These are phyloP conservation scores for Phyllotreta striolata DNA, from an alignment of 2,888 invertebrate species.

Conservation along the genomic window DNA sequence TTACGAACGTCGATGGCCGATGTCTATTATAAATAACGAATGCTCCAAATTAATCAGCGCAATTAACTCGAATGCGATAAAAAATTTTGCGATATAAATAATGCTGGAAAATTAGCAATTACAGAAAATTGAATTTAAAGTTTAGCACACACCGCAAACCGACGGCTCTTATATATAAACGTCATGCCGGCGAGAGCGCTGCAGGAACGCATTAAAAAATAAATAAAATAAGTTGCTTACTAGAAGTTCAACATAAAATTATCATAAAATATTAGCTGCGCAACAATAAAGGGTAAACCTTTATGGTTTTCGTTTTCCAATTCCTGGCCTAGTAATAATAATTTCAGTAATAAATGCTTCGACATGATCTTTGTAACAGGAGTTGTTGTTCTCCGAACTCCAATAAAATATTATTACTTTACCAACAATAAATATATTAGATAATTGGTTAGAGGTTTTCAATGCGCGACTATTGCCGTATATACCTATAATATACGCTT, in stretches of 20 bases:
- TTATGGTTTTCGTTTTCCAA: slow-evolving; percentile 45
- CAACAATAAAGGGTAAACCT: slow-evolving; percentile 44
- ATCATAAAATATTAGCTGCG: slow-evolving; percentile 44
- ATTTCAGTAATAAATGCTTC: slow-evolving; percentile 37
- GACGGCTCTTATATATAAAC: neutral
- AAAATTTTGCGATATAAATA: slow-evolving; percentile 1
- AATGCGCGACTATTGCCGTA: slow-evolving; percentile 1
- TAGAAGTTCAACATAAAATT: slow-evolving; percentile 45
- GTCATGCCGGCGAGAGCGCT: slow-evolving; percentile 19
- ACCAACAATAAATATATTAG: slow-evolving; percentile 21
- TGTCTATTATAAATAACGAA: slow-evolving; percentile 1
- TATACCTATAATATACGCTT: too few relatives aligned
- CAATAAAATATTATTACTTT: slow-evolving; percentile 31
- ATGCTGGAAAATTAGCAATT: slow-evolving; percentile 8
- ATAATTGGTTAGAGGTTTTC: slow-evolving; percentile 21
- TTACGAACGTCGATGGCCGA: neutral
- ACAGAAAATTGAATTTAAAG: slow-evolving; percentile 7
- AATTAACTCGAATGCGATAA: neutral
- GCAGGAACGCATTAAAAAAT: slow-evolving; percentile 35
- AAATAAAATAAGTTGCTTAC: slow-evolving; percentile 39
- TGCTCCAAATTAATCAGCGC: neutral
- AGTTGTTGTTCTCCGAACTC: slow-evolving; percentile 29
- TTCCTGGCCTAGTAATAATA: slow-evolving; percentile 45
- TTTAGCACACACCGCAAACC: slow-evolving; percentile 25
- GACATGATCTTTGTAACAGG: slow-evolving; percentile 31